Evolutionary conservation across 2,797 vertebrate genomes (phyloP), one percentile per base, ranked within the genome.

Genomic region (Pyrocephalus nanus): DNA sequence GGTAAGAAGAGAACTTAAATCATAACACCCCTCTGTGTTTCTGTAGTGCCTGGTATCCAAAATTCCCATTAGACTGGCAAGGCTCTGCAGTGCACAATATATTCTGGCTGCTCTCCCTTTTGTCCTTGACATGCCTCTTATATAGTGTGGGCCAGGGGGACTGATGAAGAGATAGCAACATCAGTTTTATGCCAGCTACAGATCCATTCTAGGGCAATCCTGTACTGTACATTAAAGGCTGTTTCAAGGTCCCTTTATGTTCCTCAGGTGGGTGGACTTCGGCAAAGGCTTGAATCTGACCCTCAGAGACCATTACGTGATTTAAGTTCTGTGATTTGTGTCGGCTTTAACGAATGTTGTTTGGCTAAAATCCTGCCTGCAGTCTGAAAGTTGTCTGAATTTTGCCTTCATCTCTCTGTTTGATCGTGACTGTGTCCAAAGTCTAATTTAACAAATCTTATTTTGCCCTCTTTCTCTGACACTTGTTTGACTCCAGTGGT

Each of bases 121-220:
- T 90, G 82, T 83, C 93, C 85, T 91, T 92, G 95, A 92, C 62
- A 51, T 86, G 79, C 12, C 64, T 95, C 47, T 88, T 78, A 86
- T 27, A 86, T 80, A 76, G 19, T 88, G 62, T 73, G 75, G 86
- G 74, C 76, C 83, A 30, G 79, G 69, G 93, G 83, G 92, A 91
- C 93, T 92, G 94, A 93, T 78, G 83, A 93, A 89, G 81, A 96
- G 82, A 91, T 84, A 91, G 73, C 50, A 83, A 80, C 82, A 86
- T 69, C 88, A 88, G 76, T 95, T 93, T 96, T 90, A 81, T 69
- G 40, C 73, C 76, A 91, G 70, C 70, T 78, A 76, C 54, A 77
- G 85, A 78, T 86, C 79, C 76, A 88, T 86, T 73, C 88, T 62
- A 48, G 47, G 32, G 32, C 66, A 95, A 72, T 74, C 76, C 90